Conservation (phyloP, 2,888 invertebrate genomes). For the Melieria crassipennis region DNA sequence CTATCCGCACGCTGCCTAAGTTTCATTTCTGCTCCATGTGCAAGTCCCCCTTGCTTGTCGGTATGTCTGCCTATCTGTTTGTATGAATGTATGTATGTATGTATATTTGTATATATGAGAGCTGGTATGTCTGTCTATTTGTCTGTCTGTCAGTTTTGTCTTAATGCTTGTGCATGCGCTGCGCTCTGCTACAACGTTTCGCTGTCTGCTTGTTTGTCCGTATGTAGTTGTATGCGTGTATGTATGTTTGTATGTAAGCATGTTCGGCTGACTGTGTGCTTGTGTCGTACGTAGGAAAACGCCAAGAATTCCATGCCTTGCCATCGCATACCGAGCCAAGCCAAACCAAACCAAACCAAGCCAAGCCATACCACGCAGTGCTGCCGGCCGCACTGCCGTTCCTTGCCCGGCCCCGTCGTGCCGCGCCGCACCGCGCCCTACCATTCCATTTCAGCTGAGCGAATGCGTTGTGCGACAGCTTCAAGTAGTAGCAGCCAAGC, state of each 20-base stretch:
- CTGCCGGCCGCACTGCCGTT: no score
- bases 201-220: slow-evolving; percentile 4
- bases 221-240: neutral
- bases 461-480: neutral
- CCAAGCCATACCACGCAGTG: neutral
- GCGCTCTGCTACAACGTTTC: neutral
- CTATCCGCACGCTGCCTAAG: neutral
- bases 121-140: neutral
- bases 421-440: neutral
- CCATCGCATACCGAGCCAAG: slow-evolving; percentile 17
- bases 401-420: no score
- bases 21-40: neutral
- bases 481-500: slow-evolving; percentile 16
- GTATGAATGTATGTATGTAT: neutral
- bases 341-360: slow-evolving; percentile 6
- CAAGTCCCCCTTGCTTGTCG: no score
- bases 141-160: slow-evolving; percentile 1
- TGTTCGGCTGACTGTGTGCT: slow-evolving; percentile 3
- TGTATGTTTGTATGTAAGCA: slow-evolving; percentile 13
- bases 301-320: slow-evolving; percentile 11
- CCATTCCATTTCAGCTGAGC: neutral
- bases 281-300: slow-evolving; percentile 11
- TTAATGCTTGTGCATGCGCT: neutral
- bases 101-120: neutral
- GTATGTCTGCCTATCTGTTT: neutral